Evolutionary conservation across 2,113 vertebrate genomes (phyloP).

Genomic region (Marmota flaviventris): DNA sequence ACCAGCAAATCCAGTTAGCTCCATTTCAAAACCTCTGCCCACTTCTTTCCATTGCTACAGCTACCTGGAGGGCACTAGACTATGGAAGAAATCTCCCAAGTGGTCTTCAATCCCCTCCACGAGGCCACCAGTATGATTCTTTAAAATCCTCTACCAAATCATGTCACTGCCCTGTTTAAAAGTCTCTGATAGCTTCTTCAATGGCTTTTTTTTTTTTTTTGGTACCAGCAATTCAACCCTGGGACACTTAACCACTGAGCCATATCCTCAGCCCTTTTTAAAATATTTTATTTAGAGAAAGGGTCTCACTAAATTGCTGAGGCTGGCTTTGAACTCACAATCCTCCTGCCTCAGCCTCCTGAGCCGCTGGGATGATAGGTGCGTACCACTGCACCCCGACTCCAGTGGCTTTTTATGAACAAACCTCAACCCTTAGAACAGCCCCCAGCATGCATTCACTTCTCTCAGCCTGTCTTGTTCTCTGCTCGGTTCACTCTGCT

Average conservation of each 20-base stretch:
- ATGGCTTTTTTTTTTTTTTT: too few species aligned
- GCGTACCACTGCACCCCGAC: neutral
- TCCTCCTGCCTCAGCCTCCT: too few species aligned
- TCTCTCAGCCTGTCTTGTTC: neutral
- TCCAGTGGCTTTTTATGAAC: neutral
- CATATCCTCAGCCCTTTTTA: too few species aligned
- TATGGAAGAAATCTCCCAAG: neutral
- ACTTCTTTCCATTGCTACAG: neutral
- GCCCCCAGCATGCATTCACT: fast-evolving
- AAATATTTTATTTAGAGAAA: too few species aligned
- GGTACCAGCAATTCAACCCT: too few species aligned
- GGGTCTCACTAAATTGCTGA: too few species aligned
- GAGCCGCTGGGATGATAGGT: too few species aligned
- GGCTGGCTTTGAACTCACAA: too few species aligned
- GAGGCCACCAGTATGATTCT: neutral
- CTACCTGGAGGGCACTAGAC: neutral
- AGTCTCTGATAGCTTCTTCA: neutral
- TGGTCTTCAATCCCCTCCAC: neutral
- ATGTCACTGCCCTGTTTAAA: neutral
- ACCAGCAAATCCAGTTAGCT: neutral
- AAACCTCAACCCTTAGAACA: neutral
- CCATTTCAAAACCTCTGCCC: neutral
- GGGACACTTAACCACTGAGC: too few species aligned
- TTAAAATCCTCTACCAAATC: neutral
- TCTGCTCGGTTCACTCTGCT: neutral